Evolutionary conservation across 2,797 vertebrate genomes (phyloP).

Genomic region (Dicrostonyx torquatus): DNA sequence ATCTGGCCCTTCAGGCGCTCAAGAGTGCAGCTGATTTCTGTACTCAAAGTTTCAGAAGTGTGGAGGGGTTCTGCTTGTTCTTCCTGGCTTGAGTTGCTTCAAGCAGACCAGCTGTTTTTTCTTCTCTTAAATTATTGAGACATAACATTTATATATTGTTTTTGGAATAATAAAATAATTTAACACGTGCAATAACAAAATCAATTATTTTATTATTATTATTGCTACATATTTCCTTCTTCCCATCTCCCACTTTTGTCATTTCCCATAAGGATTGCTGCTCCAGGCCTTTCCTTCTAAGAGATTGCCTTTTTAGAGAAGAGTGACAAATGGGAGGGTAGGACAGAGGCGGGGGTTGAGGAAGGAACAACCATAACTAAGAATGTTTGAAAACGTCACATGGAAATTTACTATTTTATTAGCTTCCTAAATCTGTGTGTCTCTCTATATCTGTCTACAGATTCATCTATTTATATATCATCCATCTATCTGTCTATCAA

Average conservation of each 20-base stretch:
- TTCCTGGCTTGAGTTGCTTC: not conserved
- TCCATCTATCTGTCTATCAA: not conserved
- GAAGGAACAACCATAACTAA: not conserved
- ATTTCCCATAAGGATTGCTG: not conserved
- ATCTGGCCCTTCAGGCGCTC: not conserved
- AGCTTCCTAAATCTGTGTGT: not conserved
- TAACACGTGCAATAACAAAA: not conserved
- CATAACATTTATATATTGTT: not conserved
- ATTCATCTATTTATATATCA: no score
- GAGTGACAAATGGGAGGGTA: not conserved
- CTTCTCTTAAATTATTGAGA: not conserved
- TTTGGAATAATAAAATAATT: not conserved
- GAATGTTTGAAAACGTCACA: not conserved
- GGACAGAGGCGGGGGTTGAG: no score
- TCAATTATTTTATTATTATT: no score
- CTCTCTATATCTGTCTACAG: not conserved
- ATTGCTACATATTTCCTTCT: not conserved
- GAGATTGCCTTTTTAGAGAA: not conserved
- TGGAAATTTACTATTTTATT: not conserved
- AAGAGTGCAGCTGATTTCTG: not conserved
- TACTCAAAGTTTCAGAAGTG: not conserved
- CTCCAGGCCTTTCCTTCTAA: not conserved
- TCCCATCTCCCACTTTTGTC: not conserved
- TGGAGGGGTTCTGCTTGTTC: not conserved
- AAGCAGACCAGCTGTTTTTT: not conserved